Conservation (phyloP, 2,888 invertebrate species). For the Hetaerina titia region DNA sequence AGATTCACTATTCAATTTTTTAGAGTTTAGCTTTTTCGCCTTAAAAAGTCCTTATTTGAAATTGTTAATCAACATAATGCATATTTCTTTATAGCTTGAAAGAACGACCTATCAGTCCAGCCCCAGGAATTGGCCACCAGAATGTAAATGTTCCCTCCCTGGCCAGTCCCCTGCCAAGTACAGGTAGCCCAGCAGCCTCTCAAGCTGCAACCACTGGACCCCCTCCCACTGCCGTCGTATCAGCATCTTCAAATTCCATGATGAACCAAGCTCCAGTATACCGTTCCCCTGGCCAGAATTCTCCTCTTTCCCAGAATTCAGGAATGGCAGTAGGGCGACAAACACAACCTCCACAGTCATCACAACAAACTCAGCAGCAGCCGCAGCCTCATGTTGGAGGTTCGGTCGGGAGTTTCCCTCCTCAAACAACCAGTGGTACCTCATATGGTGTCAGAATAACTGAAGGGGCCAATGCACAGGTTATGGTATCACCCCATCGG, state of each 20-base stretch:
- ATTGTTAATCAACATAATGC: neutral
- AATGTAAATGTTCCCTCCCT: slow-evolving; percentile 77
- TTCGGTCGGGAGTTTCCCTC: slow-evolving; percentile 36
- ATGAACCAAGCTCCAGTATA: slow-evolving; percentile 56
- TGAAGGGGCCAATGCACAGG: slow-evolving; percentile 71
- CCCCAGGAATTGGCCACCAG: slow-evolving; percentile 80
- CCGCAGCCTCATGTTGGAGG: slow-evolving; percentile 70
- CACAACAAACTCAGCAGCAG: slow-evolving; percentile 71
- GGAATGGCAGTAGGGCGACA: slow-evolving; percentile 69
- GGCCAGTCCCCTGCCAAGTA: slow-evolving; percentile 80
- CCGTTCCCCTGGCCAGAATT: slow-evolving; percentile 47
- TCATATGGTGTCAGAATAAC: slow-evolving; percentile 71
- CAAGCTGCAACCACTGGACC: slow-evolving; percentile 74
- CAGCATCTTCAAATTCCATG: slow-evolving; percentile 74
- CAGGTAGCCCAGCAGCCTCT: slow-evolving; percentile 79
- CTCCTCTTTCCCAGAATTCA: slow-evolving; percentile 56
- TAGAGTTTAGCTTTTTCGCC: neutral
- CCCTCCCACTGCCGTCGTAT: slow-evolving; percentile 75
- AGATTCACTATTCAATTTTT: neutral
- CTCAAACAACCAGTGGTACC: neutral
- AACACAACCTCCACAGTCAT: slow-evolving; percentile 70
- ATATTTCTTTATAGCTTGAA: slow-evolving; percentile 78
- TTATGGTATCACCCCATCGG: slow-evolving; percentile 63
- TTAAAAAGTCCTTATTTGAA: neutral
- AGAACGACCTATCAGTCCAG: slow-evolving; percentile 85